Percentiles rank a stretch among this genome's conserved stretches.
phyloP scores from a whole-genome alignment of 2,888 invertebrate genomes.

The Drosophila koepferae region DNA sequence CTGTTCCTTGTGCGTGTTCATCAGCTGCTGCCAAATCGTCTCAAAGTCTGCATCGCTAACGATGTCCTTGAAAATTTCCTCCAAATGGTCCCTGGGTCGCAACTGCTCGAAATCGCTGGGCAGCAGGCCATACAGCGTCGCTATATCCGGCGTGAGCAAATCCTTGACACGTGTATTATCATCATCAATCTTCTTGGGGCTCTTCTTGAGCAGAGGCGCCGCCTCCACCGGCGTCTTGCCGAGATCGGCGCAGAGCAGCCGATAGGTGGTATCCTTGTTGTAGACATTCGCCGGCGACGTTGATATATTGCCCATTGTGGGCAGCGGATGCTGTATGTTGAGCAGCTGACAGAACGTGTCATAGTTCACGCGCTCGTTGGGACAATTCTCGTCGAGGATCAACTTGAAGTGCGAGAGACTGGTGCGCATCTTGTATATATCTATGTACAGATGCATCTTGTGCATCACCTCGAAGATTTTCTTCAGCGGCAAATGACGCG shows the following conservation, averaged over 20 bases:
- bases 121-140: slow-evolving; percentile 59
- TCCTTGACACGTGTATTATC: slow-evolving; percentile 61
- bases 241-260: slow-evolving; percentile 69
- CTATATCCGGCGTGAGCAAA: slow-evolving; percentile 69
- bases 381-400: slow-evolving; percentile 54
- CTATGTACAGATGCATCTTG: slow-evolving; percentile 53
- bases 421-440: slow-evolving; percentile 60
- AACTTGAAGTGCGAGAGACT: slow-evolving; percentile 61
- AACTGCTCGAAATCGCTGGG: slow-evolving; percentile 69
- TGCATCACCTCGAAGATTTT: slow-evolving; percentile 60
- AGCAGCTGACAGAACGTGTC: slow-evolving; percentile 67
- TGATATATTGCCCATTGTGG: slow-evolving; percentile 49
- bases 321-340: slow-evolving; percentile 65
- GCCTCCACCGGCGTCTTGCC: slow-evolving; percentile 42
- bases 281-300: slow-evolving; percentile 46
- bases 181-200: slow-evolving; percentile 12
- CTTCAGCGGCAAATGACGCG: slow-evolving; percentile 53
- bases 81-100: slow-evolving; percentile 69
- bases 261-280: slow-evolving; percentile 77
- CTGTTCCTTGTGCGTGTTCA: slow-evolving; percentile 32
- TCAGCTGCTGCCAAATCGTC: slow-evolving; percentile 51
- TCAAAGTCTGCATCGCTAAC: slow-evolving; percentile 37
- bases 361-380: slow-evolving; percentile 63
- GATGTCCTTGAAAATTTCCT: slow-evolving; percentile 63
- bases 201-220: background rate